Conservation (phyloP, 1,140 invertebrate species). For the Asbolus verrucosus region DNA sequence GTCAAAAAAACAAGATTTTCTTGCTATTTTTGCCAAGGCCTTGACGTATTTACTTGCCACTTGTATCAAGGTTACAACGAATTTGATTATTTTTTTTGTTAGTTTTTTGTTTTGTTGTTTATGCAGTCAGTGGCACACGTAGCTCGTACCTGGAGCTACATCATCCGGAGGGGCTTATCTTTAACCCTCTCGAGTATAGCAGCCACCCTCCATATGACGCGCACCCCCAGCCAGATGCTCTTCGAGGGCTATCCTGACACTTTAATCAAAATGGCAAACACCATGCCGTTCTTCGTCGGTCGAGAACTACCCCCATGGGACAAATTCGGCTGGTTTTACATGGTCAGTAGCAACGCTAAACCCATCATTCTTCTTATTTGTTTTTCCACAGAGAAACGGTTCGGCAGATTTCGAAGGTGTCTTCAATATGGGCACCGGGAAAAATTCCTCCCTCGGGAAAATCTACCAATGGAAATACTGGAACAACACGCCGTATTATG, state of each 20-base stretch:
- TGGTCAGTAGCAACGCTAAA: constrained; percentile 69
- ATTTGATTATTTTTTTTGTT: too few species aligned
- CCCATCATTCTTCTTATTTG: too few species aligned
- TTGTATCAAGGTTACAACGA: too few species aligned
- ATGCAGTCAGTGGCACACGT: constrained; percentile 77
- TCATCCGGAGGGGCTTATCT: constrained; percentile 71
- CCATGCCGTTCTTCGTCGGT: constrained; percentile 67
- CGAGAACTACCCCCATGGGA: constrained; percentile 73
- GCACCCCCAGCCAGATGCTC: constrained; percentile 77
- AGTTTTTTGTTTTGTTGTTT: constrained; percentile 6
- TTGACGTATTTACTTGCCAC: too few species aligned
- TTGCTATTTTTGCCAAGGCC: too few species aligned
- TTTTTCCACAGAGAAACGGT: constrained; percentile 67
- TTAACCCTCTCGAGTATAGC: constrained; percentile 68
- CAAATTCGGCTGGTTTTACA: constrained; percentile 87
- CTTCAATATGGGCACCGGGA: constrained; percentile 54
- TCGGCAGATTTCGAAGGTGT: constrained; percentile 55
- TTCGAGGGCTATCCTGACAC: constrained; percentile 82
- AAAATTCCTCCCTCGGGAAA: constrained; percentile 65
- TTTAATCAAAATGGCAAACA: constrained; percentile 74
- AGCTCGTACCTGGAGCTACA: constrained; percentile 68
- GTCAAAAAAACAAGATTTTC: too few species aligned
- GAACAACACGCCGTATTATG: constrained; percentile 67
- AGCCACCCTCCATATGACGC: constrained; percentile 72
- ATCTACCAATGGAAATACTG: constrained; percentile 69